phyloP scores from a whole-genome alignment of 2,113 vertebrate genomes.

The Alectura lathami region DNA sequence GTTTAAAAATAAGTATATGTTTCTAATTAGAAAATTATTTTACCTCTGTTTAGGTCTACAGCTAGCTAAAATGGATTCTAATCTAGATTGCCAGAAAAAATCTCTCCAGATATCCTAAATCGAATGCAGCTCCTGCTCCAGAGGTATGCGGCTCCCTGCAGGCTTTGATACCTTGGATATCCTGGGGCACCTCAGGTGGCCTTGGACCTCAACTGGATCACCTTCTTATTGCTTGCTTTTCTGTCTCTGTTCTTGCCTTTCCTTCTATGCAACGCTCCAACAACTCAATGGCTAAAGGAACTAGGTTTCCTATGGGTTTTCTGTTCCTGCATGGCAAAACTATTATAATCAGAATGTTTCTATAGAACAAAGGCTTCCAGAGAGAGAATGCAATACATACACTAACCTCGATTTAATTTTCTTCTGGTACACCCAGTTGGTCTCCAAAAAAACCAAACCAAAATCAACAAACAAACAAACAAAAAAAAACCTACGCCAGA shows the following conservation, averaged over 20 bases:
- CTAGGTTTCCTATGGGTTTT: not conserved
- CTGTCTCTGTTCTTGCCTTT: not conserved
- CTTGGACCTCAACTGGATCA: not conserved
- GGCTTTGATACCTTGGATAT: not conserved
- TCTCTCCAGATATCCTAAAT: not conserved
- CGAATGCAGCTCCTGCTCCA: not conserved
- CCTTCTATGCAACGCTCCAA: not conserved
- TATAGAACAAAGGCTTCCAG: not conserved
- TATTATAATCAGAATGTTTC: not conserved
- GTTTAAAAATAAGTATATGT: not conserved
- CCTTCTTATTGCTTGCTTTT: not conserved
- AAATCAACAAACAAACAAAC: too few relatives aligned
- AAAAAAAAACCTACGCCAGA: not conserved
- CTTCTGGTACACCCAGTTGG: not conserved
- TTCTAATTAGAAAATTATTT: not conserved
- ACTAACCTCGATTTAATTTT: not conserved
- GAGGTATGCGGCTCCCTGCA: rapidly evolving
- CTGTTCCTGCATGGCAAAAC: not conserved
- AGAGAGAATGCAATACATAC: not conserved
- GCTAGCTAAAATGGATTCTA: not conserved
- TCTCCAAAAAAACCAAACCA: not conserved
- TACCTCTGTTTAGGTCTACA: not conserved
- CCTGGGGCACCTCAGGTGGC: not conserved
- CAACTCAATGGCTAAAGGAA: not conserved
- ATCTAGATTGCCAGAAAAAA: not conserved